These are phyloP conservation scores for Rhaphigaster nebulosa DNA, from an alignment of 2,888 invertebrate species.

Conservation along the genomic window DNA sequence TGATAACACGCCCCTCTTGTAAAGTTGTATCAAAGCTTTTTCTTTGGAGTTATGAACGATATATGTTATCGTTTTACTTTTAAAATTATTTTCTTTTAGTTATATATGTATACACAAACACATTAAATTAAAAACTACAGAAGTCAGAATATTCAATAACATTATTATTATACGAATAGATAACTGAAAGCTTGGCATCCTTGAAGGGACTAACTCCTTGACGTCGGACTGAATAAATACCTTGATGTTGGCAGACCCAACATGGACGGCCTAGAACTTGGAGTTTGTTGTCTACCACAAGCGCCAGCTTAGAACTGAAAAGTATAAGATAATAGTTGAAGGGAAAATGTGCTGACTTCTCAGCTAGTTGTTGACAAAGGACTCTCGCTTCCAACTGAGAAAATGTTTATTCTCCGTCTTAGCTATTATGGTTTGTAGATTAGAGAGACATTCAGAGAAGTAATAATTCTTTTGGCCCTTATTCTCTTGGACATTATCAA, in stretches of 20 bases:
- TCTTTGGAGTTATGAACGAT: too few species aligned
- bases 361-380: background rate
- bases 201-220: background rate
- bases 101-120: too few species aligned
- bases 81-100: too few species aligned
- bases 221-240: background rate
- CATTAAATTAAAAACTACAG: too few species aligned
- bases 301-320: background rate
- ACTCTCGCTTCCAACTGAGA: background rate
- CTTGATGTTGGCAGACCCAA: background rate
- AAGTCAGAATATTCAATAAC: too few species aligned
- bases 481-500: background rate
- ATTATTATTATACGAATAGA: too few species aligned
- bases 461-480: background rate
- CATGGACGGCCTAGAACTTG: background rate
- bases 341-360: too few species aligned
- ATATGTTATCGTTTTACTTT: too few species aligned
- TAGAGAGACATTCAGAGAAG: too few species aligned
- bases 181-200: background rate
- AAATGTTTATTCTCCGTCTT: slow-evolving; percentile 7
- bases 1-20: too few species aligned
- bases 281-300: background rate
- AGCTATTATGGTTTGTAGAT: background rate
- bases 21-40: too few species aligned
- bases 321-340: slow-evolving; percentile 4